These are phyloP conservation scores for Salvelinus alpinus DNA, from an alignment of 2,113 vertebrate species.

Conservation along the genomic window DNA sequence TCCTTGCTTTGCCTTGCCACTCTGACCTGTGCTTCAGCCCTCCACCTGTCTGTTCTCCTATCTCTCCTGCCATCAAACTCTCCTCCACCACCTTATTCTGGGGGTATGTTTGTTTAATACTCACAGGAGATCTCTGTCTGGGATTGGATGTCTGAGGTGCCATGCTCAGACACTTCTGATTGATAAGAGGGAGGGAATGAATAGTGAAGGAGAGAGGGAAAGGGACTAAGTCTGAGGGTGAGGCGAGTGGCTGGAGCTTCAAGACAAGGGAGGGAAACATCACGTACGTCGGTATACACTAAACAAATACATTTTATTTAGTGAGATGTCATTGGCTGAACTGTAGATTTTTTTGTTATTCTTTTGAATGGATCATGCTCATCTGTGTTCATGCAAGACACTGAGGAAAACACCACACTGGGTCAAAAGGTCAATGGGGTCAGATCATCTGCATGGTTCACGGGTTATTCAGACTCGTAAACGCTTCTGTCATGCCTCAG, in stretches of 20 bases:
- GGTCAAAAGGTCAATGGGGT: conserved; percentile 11
- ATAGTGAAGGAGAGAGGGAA: neutral
- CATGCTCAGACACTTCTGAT: conserved; percentile 66
- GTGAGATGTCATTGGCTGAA: neutral
- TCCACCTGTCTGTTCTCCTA: conserved; percentile 61
- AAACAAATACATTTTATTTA: no score
- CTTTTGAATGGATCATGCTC: conserved; percentile 28
- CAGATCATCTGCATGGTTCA: neutral
- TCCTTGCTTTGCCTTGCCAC: conserved; percentile 38
- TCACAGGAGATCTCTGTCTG: conserved; percentile 62
- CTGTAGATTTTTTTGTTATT: no score
- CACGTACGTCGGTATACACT: neutral
- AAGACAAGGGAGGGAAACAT: neutral
- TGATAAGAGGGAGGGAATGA: conserved; percentile 44
- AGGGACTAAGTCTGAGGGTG: neutral
- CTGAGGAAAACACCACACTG: neutral
- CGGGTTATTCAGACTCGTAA: neutral
- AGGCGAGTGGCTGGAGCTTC: conserved; percentile 30
- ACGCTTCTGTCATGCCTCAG: conserved; percentile 7
- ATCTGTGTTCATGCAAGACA: neutral
- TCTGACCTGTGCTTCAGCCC: conserved; percentile 54
- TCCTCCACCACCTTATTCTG: conserved; percentile 65
- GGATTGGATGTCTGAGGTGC: conserved; percentile 63
- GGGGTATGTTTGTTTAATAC: conserved; percentile 80
- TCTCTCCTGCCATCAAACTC: conserved; percentile 64